Evolutionary conservation across 2,113 vertebrate genomes (phyloP).

Genomic region (Martes martes): DNA sequence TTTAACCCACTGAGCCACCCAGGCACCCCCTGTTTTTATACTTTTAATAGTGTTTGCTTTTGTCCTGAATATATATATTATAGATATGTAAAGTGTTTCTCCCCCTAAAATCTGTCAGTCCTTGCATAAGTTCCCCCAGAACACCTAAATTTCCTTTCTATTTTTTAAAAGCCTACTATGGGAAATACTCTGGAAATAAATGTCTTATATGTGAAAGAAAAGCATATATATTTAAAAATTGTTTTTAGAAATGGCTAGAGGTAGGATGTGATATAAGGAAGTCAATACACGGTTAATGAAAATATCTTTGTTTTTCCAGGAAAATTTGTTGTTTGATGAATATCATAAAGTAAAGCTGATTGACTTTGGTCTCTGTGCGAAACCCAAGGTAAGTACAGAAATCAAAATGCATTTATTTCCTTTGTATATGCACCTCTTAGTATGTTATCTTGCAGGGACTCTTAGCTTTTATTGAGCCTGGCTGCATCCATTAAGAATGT

Average conservation of each 20-base stretch:
- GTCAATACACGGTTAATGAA: slow-evolving; percentile 17
- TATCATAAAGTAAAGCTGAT: slow-evolving; percentile 95
- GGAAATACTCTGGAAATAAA: slow-evolving; percentile 53
- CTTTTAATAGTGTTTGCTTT: slow-evolving; percentile 24
- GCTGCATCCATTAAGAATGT: neutral
- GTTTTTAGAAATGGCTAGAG: slow-evolving; percentile 45
- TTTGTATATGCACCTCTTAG: neutral
- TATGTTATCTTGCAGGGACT: neutral
- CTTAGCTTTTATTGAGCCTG: slow-evolving; percentile 13
- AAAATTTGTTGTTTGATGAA: slow-evolving; percentile 94
- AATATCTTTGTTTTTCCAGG: slow-evolving; percentile 82
- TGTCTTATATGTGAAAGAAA: neutral
- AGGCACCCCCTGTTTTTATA: slow-evolving; percentile 24
- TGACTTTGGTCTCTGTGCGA: slow-evolving; percentile 97
- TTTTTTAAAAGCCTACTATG: slow-evolving; percentile 23
- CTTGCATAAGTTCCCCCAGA: slow-evolving; percentile 21
- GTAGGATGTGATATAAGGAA: slow-evolving; percentile 14
- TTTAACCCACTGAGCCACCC: too few species aligned
- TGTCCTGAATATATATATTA: neutral
- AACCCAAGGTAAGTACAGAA: slow-evolving; percentile 90
- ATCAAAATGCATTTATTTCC: neutral
- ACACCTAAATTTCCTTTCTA: slow-evolving; percentile 14
- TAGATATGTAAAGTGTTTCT: neutral
- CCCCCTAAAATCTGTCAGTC: neutral
- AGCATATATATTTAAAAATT: neutral